Evolutionary conservation across 2,888 invertebrate genomes (phyloP).

Genomic region (Lypha dubia): DNA sequence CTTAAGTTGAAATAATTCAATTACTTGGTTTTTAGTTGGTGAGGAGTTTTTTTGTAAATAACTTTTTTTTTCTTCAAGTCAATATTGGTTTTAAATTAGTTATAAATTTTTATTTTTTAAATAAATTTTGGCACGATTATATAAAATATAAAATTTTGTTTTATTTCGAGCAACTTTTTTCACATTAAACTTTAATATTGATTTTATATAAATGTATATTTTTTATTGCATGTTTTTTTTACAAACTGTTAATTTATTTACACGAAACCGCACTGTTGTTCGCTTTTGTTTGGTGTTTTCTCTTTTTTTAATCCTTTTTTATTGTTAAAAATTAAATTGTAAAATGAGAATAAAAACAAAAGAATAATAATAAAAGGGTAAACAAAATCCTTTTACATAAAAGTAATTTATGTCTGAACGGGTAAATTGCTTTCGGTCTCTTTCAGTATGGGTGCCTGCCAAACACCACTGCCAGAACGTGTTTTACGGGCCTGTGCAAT

Average conservation of each 20-base stretch:
- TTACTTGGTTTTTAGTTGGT: background rate
- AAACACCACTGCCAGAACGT: conserved; percentile 86
- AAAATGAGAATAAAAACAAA: conserved; percentile 30
- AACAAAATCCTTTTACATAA: conserved; percentile 35
- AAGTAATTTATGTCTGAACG: conserved; percentile 81
- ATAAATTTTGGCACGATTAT: conserved; percentile 36
- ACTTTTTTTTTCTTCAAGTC: background rate
- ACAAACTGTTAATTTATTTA: conserved; percentile 57
- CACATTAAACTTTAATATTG: conserved; percentile 42
- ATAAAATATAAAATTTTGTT: background rate
- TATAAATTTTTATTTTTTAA: background rate
- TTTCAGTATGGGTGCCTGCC: conserved; percentile 85
- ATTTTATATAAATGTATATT: background rate
- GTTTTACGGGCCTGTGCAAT: conserved; percentile 92
- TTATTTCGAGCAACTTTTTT: background rate
- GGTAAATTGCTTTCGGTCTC: conserved; percentile 82
- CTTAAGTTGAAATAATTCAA: conserved; percentile 54
- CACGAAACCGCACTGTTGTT: conserved; percentile 20
- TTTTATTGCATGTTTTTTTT: background rate
- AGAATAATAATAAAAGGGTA: conserved; percentile 3
- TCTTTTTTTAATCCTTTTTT: conserved; percentile 3
- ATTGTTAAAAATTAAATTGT: conserved; percentile 45
- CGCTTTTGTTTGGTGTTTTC: background rate
- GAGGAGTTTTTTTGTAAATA: background rate
- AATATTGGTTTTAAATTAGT: conserved; percentile 17